Conservation (phyloP, 2,797 vertebrate genomes). For the Crotalus adamanteus region DNA sequence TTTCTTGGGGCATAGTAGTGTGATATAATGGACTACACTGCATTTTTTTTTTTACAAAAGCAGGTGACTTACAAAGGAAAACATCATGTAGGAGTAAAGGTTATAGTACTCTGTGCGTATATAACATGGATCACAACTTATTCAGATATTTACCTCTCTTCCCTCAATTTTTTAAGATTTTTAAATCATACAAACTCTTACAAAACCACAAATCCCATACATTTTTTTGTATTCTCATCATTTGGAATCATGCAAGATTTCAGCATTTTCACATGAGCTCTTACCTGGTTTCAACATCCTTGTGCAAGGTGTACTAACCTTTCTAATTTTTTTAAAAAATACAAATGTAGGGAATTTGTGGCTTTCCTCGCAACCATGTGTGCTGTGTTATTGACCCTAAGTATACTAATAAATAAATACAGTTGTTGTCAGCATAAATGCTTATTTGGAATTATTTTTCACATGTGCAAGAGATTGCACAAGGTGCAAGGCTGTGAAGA, state of each 20-base stretch:
- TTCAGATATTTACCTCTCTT: background rate
- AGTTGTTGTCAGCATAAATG: background rate
- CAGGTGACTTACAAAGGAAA: background rate
- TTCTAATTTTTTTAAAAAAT: background rate
- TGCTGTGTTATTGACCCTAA: background rate
- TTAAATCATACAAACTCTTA: background rate
- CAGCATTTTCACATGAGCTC: background rate
- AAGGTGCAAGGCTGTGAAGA: constrained; percentile 22
- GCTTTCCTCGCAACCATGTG: background rate
- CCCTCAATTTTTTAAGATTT: background rate
- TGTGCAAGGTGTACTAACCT: background rate
- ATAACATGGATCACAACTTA: background rate
- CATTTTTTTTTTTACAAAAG: background rate
- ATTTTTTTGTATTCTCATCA: background rate
- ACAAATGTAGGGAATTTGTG: background rate
- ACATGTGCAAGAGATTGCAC: constrained; percentile 33
- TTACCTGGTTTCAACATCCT: background rate
- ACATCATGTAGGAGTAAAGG: background rate
- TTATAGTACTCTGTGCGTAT: background rate
- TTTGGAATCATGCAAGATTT: background rate
- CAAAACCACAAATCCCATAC: background rate
- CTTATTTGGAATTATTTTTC: constrained; percentile 27
- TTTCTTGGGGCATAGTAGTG: background rate
- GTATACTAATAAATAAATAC: background rate
- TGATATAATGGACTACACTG: background rate